Evolutionary conservation across 2,888 invertebrate genomes (phyloP).

Genomic region (Zygogramma bicolorata): DNA sequence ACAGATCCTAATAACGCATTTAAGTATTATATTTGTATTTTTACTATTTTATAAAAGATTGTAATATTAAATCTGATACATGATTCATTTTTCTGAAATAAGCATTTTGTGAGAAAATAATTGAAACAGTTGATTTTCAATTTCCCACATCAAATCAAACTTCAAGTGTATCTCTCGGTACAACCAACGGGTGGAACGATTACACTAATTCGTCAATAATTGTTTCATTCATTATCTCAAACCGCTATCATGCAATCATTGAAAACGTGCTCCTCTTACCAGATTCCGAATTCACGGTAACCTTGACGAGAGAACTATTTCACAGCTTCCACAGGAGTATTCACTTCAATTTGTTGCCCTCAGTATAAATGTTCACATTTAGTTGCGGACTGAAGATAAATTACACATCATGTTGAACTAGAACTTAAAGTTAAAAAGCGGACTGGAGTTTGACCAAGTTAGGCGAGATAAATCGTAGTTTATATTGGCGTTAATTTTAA

Average conservation of each 20-base stretch:
- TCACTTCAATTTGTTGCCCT: slow-evolving; percentile 8
- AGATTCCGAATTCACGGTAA: not conserved
- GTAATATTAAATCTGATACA: too few species aligned
- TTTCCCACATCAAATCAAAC: too few species aligned
- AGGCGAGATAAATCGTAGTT: slow-evolving; percentile 9
- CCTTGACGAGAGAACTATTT: not conserved
- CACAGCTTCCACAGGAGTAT: not conserved
- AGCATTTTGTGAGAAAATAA: too few species aligned
- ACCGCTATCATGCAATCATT: not conserved
- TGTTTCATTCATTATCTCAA: not conserved
- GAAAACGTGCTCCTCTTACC: not conserved
- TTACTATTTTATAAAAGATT: too few species aligned
- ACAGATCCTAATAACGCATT: too few species aligned
- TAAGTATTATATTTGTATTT: too few species aligned
- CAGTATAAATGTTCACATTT: slow-evolving; percentile 6
- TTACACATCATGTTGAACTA: not conserved
- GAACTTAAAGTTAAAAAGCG: slow-evolving; percentile 7
- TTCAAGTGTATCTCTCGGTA: not conserved
- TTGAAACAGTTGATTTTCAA: too few species aligned
- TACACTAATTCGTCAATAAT: not conserved
- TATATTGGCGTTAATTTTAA: slow-evolving; percentile 7
- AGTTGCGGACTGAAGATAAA: slow-evolving; percentile 3
- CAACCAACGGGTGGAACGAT: not conserved
- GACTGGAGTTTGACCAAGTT: not conserved
- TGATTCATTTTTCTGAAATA: too few species aligned